These are phyloP conservation scores for Junonia oenone DNA, from an alignment of 2,888 invertebrate genomes.

Conservation along the genomic window DNA sequence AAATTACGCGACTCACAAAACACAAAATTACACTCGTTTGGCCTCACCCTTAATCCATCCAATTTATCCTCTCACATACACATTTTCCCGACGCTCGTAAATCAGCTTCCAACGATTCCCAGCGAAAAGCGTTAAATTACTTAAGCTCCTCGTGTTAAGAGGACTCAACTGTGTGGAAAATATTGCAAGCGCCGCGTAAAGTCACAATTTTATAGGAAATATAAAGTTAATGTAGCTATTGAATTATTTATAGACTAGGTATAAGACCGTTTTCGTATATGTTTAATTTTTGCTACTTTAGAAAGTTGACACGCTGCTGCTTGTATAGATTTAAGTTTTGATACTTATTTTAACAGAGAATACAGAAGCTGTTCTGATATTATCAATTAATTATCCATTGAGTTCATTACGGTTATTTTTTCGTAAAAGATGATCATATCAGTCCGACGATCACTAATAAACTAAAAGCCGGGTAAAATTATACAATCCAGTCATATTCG, in stretches of 20 bases:
- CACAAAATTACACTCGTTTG: too few relatives aligned
- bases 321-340: too few relatives aligned
- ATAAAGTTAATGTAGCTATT: too few relatives aligned
- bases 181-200: neutral
- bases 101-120: conserved; percentile 4
- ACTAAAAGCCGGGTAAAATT: neutral
- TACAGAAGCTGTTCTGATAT: too few relatives aligned
- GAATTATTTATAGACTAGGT: neutral
- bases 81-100: neutral
- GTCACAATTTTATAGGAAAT: neutral
- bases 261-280: neutral
- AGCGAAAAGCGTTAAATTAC: neutral
- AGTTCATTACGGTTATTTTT: too few relatives aligned
- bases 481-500: neutral
- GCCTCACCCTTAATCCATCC: too few relatives aligned
- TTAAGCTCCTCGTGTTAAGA: neutral
- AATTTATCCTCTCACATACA: neutral
- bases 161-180: neutral
- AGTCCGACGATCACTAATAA: neutral
- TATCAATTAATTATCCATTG: too few relatives aligned
- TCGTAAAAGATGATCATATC: neutral
- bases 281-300: too few relatives aligned
- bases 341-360: too few relatives aligned
- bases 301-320: too few relatives aligned
- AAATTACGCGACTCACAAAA: too few relatives aligned